A percentile compares a stretch with the other conserved stretches of the same genome.
Evolutionary conservation across 2,113 vertebrate genomes (phyloP).

Genomic region (Melanostigma gelatinosum): DNA sequence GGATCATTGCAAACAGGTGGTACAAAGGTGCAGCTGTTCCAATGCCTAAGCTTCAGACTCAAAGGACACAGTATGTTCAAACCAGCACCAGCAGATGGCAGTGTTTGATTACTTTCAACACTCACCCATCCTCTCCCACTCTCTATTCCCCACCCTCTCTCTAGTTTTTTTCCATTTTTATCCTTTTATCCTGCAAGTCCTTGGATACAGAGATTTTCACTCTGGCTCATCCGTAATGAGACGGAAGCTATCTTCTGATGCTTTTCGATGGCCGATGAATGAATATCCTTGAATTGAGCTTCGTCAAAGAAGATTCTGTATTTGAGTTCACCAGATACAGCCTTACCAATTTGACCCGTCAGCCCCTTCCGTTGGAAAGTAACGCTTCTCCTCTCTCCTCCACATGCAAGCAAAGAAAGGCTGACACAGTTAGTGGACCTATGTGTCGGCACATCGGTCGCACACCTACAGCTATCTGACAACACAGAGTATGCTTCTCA

Average conservation of each 20-base stretch:
- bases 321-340: conserved; percentile 14
- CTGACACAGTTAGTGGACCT: conserved; percentile 27
- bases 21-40: conserved; percentile 57
- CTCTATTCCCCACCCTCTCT: conserved; percentile 46
- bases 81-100: conserved; percentile 70
- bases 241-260: conserved; percentile 37
- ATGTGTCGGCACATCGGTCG: conserved; percentile 18
- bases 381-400: conserved; percentile 15
- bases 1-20: conserved; percentile 59
- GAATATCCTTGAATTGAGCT: conserved; percentile 34
- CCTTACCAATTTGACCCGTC: conserved; percentile 22
- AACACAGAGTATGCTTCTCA: conserved; percentile 25
- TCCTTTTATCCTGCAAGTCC: conserved; percentile 72
- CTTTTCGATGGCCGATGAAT: conserved; percentile 21
- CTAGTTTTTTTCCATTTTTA: conserved; percentile 76
- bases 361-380: not conserved
- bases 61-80: conserved; percentile 10
- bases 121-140: conserved; percentile 5
- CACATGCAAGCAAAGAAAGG: conserved; percentile 7
- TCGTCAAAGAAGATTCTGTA: conserved; percentile 38
- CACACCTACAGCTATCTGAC: conserved; percentile 28
- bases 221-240: conserved; percentile 50
- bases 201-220: conserved; percentile 76
- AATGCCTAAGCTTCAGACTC: conserved; percentile 41
- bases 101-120: conserved; percentile 64